These are phyloP conservation scores for Pipistrellus nathusii DNA, from an alignment of 2,797 vertebrate genomes.

Conservation along the genomic window DNA sequence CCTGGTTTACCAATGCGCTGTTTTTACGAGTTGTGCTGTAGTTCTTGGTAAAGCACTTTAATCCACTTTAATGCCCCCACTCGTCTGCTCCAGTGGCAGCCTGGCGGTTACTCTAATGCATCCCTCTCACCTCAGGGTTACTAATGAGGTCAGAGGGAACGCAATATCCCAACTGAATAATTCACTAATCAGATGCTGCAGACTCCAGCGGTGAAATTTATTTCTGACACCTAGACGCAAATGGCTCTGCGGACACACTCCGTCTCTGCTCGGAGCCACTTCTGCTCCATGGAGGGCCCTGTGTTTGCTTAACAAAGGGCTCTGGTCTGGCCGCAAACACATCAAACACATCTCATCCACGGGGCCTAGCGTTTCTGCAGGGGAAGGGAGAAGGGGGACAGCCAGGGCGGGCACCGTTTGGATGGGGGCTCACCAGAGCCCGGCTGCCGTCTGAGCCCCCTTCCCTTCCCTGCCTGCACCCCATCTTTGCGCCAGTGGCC, in stretches of 20 bases:
- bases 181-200: constrained; percentile 92
- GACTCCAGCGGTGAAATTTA: constrained; percentile 92
- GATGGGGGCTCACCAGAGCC: not conserved
- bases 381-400: not conserved
- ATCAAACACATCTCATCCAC: not conserved
- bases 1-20: constrained; percentile 84
- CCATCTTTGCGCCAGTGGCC: not conserved
- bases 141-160: constrained; percentile 92
- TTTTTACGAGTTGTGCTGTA: constrained; percentile 86
- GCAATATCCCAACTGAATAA: constrained; percentile 92
- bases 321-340: constrained; percentile 68
- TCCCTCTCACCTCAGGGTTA: constrained; percentile 92
- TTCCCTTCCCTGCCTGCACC: not conserved
- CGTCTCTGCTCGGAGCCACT: constrained; percentile 74
- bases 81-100: constrained; percentile 88
- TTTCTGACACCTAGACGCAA: constrained; percentile 92
- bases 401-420: not conserved
- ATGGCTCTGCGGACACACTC: constrained; percentile 86
- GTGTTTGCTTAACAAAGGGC: constrained; percentile 64
- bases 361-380: not conserved
- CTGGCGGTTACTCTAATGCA: constrained; percentile 92
- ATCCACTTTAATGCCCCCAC: constrained; percentile 91
- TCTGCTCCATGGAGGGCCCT: constrained; percentile 79
- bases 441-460: not conserved
- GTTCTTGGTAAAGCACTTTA: constrained; percentile 93